Evolutionary conservation across 2,797 vertebrate genomes (phyloP), one percentile per base, ranked within the genome.

Genomic region (Spondyliosoma cantharus): DNA sequence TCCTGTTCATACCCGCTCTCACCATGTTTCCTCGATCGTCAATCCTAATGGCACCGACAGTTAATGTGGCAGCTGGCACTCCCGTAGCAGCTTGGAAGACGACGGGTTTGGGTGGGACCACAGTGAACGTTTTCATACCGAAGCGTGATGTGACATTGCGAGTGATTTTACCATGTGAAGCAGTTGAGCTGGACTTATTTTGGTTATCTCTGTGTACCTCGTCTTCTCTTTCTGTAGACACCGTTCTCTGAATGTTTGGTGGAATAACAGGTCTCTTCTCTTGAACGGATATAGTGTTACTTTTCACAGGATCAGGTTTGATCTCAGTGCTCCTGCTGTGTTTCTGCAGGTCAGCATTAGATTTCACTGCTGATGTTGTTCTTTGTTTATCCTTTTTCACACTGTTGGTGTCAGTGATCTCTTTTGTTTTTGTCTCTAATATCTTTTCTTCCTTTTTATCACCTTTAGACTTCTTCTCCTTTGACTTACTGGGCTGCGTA

Each of bases 1-100:
- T 90, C 1, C 62, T 52, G 12, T 11, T 61, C 20, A 37, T 12
- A 0, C 79, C 88, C 5, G 3, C 22, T 60, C 74, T 93, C 78
- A 99, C 92, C 91, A 99, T 95, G 80, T 99, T 99, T 58, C 98
- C 98, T 63, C 96, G 95, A 79, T 98, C 96, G 7, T 99, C 97
- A 19, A 99, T 99, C 88, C 96, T 96, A 87, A 99, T 98, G 93
- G 97, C 97, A 83, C 96, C 96, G 1, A 78, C 71, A 9, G 93
- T 94, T 42, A 94, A 74, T 3, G 95, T 93, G 53, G 82, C 93
- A 8, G 90, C 90, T 49, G 90, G 64, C 80, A 94, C 92, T 53
- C 90, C 90, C 0, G 94, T 87, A 54, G 91, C 83, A 80, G 93
- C 87, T 4, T 80, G 77, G 3, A 11, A 2, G 24, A 86, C 66